Evolutionary conservation across 2,797 vertebrate species (phyloP), one percentile per base, ranked within the genome.

Genomic region (Brotula barbata): DNA sequence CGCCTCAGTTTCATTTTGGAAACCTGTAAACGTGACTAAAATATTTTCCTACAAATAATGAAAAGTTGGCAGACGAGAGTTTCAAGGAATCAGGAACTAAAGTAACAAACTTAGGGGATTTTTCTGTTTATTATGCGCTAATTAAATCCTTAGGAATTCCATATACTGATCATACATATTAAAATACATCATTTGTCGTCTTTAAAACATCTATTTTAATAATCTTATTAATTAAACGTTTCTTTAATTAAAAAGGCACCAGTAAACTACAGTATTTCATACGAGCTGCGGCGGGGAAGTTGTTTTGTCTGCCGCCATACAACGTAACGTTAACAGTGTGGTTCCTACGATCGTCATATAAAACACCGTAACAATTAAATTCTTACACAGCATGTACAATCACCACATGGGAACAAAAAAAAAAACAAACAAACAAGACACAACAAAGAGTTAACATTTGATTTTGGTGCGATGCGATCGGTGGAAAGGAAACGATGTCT

Each of bases 381-480:
- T 82, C 40, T 81, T 85, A 90, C 53, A 84, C 83, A 80, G 78
- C 68, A 88, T 83, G 78, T 85, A 88, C 82, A 90, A 86, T 89
- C 69, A 77, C 40, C 66, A 68, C 31, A n/a, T 74, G 60, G 58
- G 10, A 40, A 36, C 62, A 71, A 68, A 81, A 58, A 72, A 13
- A 68, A 19, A 73, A 6, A 51, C 36, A 65, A 59, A 50, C 39
- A 47, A 62, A 81, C 56, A 51, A 73, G 63, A 67, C 19, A 49
- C 16, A 49, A 51, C 28, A 33, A 40, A 21, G 43, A 64, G 21
- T n/a, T 47, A 36, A 68, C 31, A 22, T 62, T 66, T 78, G 19
- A 81, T 73, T 82, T 49, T 56, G 49, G 58, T 71, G 42, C 41
- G 49, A 71, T 40, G 43, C 7, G 42, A 50, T 79, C 11, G 43